Conservation (phyloP, 2,113 vertebrate genomes). For the Gambusia affinis region DNA sequence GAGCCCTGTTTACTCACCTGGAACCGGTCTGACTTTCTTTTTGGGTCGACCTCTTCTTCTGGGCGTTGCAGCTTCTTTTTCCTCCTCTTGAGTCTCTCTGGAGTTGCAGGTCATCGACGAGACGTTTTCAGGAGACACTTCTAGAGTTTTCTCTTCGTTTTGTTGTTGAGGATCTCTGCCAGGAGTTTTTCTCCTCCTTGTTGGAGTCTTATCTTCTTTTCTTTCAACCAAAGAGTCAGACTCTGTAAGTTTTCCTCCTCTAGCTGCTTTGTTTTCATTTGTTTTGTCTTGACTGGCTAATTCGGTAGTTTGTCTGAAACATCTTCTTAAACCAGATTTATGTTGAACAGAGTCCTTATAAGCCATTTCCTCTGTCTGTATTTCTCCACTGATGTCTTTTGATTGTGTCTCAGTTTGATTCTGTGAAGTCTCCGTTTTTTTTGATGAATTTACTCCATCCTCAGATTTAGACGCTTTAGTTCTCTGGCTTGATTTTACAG, state of each 20-base stretch:
- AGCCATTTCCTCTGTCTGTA: slow-evolving; percentile 4
- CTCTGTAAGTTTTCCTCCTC: slow-evolving; percentile 16
- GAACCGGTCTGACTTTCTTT: background rate
- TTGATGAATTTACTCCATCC: slow-evolving; percentile 22
- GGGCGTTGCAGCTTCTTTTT: background rate
- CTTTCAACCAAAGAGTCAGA: background rate
- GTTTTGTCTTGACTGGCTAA: slow-evolving; percentile 34
- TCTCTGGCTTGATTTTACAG: background rate
- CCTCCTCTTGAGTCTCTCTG: background rate
- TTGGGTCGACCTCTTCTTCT: slow-evolving; percentile 10
- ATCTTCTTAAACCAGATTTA: slow-evolving; percentile 1
- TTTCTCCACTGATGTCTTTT: background rate
- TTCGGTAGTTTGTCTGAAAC: slow-evolving; percentile 22
- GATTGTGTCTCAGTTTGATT: background rate
- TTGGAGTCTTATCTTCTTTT: background rate
- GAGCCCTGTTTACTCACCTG: background rate
- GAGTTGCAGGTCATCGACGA: background rate
- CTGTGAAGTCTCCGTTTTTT: slow-evolving; percentile 12
- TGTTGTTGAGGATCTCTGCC: slow-evolving; percentile 13
- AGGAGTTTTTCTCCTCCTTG: slow-evolving; percentile 28
- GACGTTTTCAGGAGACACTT: background rate
- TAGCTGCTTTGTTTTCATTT: background rate
- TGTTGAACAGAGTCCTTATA: slow-evolving; percentile 43
- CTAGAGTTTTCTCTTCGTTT: background rate
- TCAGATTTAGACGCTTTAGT: slow-evolving; percentile 14